phyloP scores from a whole-genome alignment of 1,140 invertebrate species.

The Drosophila bocqueti region DNA sequence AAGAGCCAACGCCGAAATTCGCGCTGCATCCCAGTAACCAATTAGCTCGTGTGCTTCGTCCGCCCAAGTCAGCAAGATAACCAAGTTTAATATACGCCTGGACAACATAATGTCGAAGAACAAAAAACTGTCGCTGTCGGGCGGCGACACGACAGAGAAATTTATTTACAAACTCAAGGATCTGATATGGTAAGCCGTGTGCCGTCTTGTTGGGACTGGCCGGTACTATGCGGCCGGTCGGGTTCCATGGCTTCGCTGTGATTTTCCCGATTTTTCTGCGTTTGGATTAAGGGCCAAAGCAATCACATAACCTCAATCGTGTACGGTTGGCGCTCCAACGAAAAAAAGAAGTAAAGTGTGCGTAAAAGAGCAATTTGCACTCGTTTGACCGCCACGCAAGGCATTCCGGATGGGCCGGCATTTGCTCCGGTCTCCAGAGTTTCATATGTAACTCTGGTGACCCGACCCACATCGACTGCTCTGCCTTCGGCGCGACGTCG shows the following conservation, averaged over 20 bases:
- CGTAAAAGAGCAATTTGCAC: constrained; percentile 44
- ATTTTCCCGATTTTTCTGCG: constrained; percentile 1
- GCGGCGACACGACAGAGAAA: constrained; percentile 77
- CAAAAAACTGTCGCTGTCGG: constrained; percentile 82
- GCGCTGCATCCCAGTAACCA: constrained; percentile 29
- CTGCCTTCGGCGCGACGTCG: constrained; percentile 23
- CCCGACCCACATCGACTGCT: constrained; percentile 3
- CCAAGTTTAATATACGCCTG: constrained; percentile 79
- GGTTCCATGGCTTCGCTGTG: not conserved
- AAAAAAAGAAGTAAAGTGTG: constrained; percentile 48
- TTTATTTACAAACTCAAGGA: constrained; percentile 84
- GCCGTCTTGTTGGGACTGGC: not conserved
- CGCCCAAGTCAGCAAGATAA: constrained; percentile 69
- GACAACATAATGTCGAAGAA: constrained; percentile 84
- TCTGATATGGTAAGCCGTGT: constrained; percentile 79
- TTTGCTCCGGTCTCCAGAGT: constrained; percentile 3
- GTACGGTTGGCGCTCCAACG: constrained; percentile 45
- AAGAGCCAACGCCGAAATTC: constrained; percentile 40
- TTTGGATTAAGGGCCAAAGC: constrained; percentile 22
- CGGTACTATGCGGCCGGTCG: not conserved
- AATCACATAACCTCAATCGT: constrained; percentile 73
- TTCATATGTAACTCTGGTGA: constrained; percentile 10
- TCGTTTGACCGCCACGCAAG: constrained; percentile 23
- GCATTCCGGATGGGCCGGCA: constrained; percentile 12
- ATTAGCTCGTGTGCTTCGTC: constrained; percentile 47